These are phyloP conservation scores for Sminthopsis crassicaudata DNA, from an alignment of 2,113 vertebrate species.

Conservation along the genomic window DNA sequence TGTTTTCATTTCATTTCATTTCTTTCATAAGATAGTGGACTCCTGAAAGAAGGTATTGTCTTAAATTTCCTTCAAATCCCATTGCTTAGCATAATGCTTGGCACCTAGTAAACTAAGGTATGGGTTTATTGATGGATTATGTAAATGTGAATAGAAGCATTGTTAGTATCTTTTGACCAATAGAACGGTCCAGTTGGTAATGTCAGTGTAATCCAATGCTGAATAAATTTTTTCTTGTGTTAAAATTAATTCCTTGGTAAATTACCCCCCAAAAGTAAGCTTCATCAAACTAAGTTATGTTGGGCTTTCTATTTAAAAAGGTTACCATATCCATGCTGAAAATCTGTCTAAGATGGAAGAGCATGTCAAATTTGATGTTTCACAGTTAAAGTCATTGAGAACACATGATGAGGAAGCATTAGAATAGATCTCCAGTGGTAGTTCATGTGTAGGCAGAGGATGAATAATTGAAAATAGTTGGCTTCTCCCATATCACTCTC, in stretches of 20 bases:
- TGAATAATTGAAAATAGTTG: neutral
- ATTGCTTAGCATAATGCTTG: neutral
- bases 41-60: neutral
- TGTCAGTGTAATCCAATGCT: too few species aligned
- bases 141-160: neutral
- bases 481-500: neutral
- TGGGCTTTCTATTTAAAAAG: neutral
- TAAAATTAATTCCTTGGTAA: neutral
- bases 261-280: neutral
- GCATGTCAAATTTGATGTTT: neutral
- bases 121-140: neutral
- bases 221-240: too few species aligned
- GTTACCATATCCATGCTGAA: neutral
- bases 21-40: neutral
- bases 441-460: neutral
- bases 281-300: neutral
- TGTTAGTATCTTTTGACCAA: neutral
- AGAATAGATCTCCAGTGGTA: neutral
- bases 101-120: neutral
- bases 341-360: neutral
- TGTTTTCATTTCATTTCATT: neutral
- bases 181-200: too few species aligned
- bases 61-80: neutral
- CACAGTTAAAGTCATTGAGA: neutral
- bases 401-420: neutral